These are phyloP conservation scores for Balaenoptera acutorostrata DNA, from an alignment of 2,113 vertebrate species.

Conservation along the genomic window DNA sequence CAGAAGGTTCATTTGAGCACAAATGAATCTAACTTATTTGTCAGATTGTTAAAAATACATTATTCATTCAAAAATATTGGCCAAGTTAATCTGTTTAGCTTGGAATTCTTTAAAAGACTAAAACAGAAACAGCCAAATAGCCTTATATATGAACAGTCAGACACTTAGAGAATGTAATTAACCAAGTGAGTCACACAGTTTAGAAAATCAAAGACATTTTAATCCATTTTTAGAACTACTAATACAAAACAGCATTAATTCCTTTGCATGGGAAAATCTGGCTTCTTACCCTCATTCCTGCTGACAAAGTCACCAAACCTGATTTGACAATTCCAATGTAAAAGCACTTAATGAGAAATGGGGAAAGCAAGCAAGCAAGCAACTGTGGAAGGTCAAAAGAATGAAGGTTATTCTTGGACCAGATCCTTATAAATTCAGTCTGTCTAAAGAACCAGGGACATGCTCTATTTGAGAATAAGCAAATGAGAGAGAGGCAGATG, in stretches of 20 bases:
- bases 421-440: not conserved
- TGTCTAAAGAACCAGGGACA: constrained; percentile 1
- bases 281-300: not conserved
- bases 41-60: not conserved
- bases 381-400: constrained; percentile 11
- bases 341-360: constrained; percentile 17
- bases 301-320: not conserved
- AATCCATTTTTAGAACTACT: not conserved
- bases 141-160: not conserved
- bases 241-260: not conserved
- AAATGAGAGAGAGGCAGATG: constrained; percentile 1
- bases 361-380: not conserved
- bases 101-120: constrained; percentile 15
- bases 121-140: not conserved
- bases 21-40: not conserved
- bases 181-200: not conserved
- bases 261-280: not conserved
- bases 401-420: not conserved
- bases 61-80: not conserved
- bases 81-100: not conserved
- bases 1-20: not conserved
- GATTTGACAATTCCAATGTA: not conserved
- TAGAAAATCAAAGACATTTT: not conserved
- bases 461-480: not conserved
- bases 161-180: not conserved